A percentile compares a stretch with the other conserved stretches of the same genome.
Conservation (phyloP, 2,113 vertebrate genomes). For the Sebastes fasciatus region DNA sequence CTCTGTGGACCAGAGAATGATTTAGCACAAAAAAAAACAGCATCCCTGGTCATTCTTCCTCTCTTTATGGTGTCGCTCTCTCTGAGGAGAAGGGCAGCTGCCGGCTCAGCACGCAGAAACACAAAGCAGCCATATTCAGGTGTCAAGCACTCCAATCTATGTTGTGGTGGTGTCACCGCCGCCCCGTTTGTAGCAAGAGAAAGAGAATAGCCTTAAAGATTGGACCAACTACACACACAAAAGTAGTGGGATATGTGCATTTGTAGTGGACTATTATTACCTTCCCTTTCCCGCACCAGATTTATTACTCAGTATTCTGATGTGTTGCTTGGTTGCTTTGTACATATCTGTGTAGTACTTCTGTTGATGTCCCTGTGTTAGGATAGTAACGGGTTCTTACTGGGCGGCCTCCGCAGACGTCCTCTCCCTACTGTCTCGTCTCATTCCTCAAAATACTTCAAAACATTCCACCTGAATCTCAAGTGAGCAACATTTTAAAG, state of each 20-base stretch:
- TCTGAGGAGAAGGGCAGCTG: conserved; percentile 64
- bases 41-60: conserved; percentile 25
- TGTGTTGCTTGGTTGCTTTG: conserved; percentile 80
- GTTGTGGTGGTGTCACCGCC: conserved; percentile 57
- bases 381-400: conserved; percentile 80
- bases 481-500: conserved; percentile 42
- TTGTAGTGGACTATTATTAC: conserved; percentile 68
- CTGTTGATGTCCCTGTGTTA: conserved; percentile 76
- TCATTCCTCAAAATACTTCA: conserved; percentile 72
- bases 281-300: conserved; percentile 67
- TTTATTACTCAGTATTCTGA: conserved; percentile 73
- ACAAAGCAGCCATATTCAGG: conserved; percentile 76
- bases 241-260: conserved; percentile 66
- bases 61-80: background rate
- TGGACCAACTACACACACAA: conserved; percentile 61
- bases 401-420: conserved; percentile 69
- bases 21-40: conserved; percentile 59
- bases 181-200: conserved; percentile 71
- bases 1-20: conserved; percentile 71
- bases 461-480: conserved; percentile 76
- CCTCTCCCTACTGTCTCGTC: conserved; percentile 56
- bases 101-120: conserved; percentile 61
- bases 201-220: conserved; percentile 74
- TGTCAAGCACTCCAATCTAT: conserved; percentile 67
- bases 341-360: conserved; percentile 81